Base-by-base conservation (phyloP, 2,113 vertebrate species). In the Caretta caretta region DNA sequence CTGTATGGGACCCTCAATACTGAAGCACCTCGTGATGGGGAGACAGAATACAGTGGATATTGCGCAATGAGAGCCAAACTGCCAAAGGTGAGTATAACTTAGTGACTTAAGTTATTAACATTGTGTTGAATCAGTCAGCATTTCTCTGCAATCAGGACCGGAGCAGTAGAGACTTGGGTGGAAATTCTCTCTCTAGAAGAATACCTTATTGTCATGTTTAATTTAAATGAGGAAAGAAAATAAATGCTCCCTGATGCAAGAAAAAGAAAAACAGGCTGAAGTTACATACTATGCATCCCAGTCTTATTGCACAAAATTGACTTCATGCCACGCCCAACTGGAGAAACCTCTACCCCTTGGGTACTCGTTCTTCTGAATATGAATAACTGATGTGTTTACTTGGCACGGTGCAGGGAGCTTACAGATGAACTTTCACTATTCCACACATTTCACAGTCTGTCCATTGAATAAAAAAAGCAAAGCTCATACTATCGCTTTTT, bases 41-140 rank as follows among this genome's bases (percentile, higher is more conserved):
- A 99, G 81, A 99, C 99, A 0, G 96, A 97, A 48, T 99, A 98
- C 96, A 99, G 99, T 62, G 99, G 99, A 16, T 99, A 99, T 96
- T 99, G 99, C 95, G 98, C 98, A 1, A 95, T 99, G 97, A 98
- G 98, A 85, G 98, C 99, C 65, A 98, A 97, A 92, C 98, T 98
- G 1, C 97, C 6, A 1, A 86, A 98, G 99, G 99, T 99, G 25
- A 95, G 99, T 98, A 54, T 56, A 95, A 42, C 54, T 57, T 62
- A 0, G 0, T 35, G 10, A 19, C 20, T 42, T 49, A 86, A 6
- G 22, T 75, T 57, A 49, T 84, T n/a, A 29, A 59, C 51, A 86
- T 65, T 84, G 14, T 62, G 0, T 14, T 69, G 50, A 56, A n/a
- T 12, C 12, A 0, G 50, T 48, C 81, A 29, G 4, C 12, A 10